Conservation (phyloP, 2,797 vertebrate genomes). For the Limnodromus scolopaceus region DNA sequence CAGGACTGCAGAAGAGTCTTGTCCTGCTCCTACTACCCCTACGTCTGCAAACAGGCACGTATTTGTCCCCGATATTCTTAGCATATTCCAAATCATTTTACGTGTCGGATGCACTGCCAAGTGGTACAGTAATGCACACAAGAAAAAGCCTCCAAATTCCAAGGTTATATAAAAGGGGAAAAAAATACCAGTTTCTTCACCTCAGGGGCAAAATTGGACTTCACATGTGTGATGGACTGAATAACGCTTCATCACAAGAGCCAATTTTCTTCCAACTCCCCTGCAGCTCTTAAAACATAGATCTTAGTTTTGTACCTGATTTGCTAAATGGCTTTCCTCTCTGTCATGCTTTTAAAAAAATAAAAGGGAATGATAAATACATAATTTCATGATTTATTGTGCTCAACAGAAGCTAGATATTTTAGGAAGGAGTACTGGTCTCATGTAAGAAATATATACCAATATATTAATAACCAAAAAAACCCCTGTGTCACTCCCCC, state of each 20-base stretch:
- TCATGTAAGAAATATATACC: neutral
- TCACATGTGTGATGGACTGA: constrained; percentile 51
- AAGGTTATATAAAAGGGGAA: neutral
- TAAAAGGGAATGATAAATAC: neutral
- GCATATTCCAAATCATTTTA: neutral
- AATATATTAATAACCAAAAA: neutral
- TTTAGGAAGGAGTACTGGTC: neutral
- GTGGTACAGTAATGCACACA: neutral
- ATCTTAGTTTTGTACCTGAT: constrained; percentile 33
- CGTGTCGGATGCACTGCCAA: neutral
- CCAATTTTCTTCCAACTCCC: constrained; percentile 59
- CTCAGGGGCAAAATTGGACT: constrained; percentile 55
- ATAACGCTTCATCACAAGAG: constrained; percentile 57
- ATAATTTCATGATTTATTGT: constrained; percentile 9
- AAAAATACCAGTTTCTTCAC: neutral
- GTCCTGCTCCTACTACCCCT: neutral
- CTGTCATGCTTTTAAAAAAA: neutral
- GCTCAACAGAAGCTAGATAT: neutral
- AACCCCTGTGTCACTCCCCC: accelerated
- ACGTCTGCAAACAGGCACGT: accelerated
- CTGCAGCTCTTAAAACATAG: constrained; percentile 52
- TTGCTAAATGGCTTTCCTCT: constrained; percentile 47
- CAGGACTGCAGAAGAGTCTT: neutral
- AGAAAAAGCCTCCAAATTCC: neutral
- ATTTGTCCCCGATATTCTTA: too few species aligned